Evolutionary conservation across 1,140 invertebrate genomes (phyloP).

Genomic region (Fopius arisanus): DNA sequence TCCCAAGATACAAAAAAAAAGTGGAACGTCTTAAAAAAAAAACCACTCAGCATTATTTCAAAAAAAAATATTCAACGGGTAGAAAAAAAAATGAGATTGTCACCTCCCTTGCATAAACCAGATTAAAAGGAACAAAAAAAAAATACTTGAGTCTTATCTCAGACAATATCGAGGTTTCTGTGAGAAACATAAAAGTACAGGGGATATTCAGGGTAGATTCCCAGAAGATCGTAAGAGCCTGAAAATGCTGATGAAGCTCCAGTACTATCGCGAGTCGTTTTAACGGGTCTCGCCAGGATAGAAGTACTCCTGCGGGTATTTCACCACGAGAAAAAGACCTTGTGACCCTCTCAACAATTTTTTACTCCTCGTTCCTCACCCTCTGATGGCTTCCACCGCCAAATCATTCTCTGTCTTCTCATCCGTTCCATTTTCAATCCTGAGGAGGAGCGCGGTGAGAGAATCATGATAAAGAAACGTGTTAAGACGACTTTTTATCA

Average conservation of each 20-base stretch:
- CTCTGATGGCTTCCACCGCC: neutral
- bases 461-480: neutral
- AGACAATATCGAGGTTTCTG: neutral
- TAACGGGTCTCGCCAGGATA: neutral
- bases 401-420: neutral
- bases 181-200: constrained; percentile 1
- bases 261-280: neutral
- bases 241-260: constrained; percentile 24
- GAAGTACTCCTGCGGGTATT: neutral
- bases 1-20: neutral
- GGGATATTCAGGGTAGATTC: neutral
- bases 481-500: neutral
- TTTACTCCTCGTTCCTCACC: neutral
- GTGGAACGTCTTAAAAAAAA: neutral
- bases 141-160: constrained; percentile 1
- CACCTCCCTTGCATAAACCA: neutral
- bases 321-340: neutral
- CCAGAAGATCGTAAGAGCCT: neutral
- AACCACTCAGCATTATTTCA: neutral
- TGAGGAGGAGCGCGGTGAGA: neutral
- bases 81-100: constrained; percentile 4
- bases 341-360: neutral
- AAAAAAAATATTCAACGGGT: neutral
- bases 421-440: neutral
- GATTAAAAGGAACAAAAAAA: neutral